Evolutionary conservation across 1,140 invertebrate species (phyloP), one percentile per base, ranked within the genome.

Genomic region (Formica exsecta): DNA sequence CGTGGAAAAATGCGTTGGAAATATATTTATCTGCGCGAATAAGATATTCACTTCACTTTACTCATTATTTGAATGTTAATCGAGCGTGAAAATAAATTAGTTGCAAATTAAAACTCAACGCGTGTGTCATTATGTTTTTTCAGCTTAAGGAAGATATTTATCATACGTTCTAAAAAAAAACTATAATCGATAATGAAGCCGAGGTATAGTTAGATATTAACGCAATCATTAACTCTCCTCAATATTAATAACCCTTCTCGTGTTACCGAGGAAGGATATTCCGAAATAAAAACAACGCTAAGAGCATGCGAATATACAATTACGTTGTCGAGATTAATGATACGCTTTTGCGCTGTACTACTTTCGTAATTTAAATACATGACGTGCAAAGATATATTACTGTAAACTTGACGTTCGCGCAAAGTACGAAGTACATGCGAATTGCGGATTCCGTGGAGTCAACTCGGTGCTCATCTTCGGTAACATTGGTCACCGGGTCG

Each of bases 401-500:
- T 44, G 6, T 36, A 9, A 38, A 61, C 22, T 51, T 51, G 48
- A 44, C 29, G 16, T 11, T 3, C 13, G 6, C 44, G 48, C 48
- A 51, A 85, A 22, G 5, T 64, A 59, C 44, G 13, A 51, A 25
- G 32, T 32, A 32, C 29, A 16, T 22, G 13, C 44, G 16, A 64
- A 29, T 32, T 19, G 62, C 41, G 64, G 32, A 41, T 32, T 41
- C 29, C 41, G 51, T 48, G 44, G 48, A 54, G 79, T 29, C 48
- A 51, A 19, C 48, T 4, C 16, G 64, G 38, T n/a, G n/a, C 13
- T 62, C 65, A 79, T 62, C 54, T 36, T 81, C 51, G 59, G 75
- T 62, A 71, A 86, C 76, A 32, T 81, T 41, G 85, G 54, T 80
- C 76, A 86, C 41, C 64, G 19, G 76, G 62, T 86, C 64, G 66